A percentile compares a stretch with the other conserved stretches of the same genome.
phyloP scores from a whole-genome alignment of 2,113 vertebrate genomes.

The Poeciliopsis prolifica region DNA sequence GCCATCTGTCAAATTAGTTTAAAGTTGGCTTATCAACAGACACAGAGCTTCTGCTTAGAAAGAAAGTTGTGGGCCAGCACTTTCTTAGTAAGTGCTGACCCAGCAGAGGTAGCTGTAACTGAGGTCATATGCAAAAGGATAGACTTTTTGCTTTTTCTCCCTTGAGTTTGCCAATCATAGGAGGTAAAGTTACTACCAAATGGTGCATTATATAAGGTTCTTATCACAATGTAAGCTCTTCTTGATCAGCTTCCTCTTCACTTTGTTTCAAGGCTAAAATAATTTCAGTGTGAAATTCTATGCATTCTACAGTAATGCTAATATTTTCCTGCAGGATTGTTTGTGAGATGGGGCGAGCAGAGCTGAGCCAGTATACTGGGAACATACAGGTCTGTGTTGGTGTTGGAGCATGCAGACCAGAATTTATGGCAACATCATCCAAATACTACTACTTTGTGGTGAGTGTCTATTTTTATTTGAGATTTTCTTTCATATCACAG shows the following conservation, averaged over 20 bases:
- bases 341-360: constrained; percentile 96
- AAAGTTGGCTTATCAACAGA: constrained; percentile 68
- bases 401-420: constrained; percentile 86
- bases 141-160: constrained; percentile 39
- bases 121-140: constrained; percentile 64
- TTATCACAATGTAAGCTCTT: constrained; percentile 17
- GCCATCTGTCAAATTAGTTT: constrained; percentile 59
- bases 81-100: constrained; percentile 67
- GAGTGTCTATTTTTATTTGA: constrained; percentile 66
- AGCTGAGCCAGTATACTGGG: constrained; percentile 91
- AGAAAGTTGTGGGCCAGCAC: constrained; percentile 61
- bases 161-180: constrained; percentile 22
- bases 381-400: constrained; percentile 94
- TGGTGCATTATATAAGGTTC: constrained; percentile 28
- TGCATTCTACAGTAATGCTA: not conserved
- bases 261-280: not conserved
- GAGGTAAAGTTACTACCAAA: constrained; percentile 29
- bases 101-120: constrained; percentile 53
- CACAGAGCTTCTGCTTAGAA: constrained; percentile 49
- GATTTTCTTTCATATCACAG: not conserved
- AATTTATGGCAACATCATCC: constrained; percentile 93
- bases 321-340: constrained; percentile 86
- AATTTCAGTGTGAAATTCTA: not conserved
- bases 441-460: constrained; percentile 99
- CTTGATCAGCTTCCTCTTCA: constrained; percentile 10